Evolutionary conservation across 2,797 vertebrate genomes (phyloP), one percentile per base, ranked within the genome.

Genomic region (Nyctalus aviator): DNA sequence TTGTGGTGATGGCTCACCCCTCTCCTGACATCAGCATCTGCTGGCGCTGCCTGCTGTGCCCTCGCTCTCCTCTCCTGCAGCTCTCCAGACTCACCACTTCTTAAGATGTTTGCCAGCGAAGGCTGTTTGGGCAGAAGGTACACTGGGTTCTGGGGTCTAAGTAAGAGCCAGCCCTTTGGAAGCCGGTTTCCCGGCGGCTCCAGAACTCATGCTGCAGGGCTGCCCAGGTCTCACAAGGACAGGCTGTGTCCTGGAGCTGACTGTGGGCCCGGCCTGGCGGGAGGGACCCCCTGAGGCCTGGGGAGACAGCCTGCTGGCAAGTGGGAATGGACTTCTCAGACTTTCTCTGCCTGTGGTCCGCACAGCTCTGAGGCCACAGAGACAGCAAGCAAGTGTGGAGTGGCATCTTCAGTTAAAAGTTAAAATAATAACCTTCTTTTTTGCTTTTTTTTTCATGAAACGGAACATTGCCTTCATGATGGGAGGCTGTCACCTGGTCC

Each of bases 181-280:
- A 35, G 84, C 89, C 35, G 30, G 17, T 32, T 81, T 87, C 77
- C 41, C 23, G 18, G 64, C 1, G 37, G 14, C 66, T 57, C 53
- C 27, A 37, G 32, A 59, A 86, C 64, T 77, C 27, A 27, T 37
- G 91, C 79, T 75, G 35, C 37, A 3, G 6, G 4, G 2, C 17
- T 44, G 25, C 64, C 79, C 50, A 3, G 11, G 21, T 73, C 59
- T 64, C 37, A 35, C 17, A 81, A 84, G 90, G 48, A 71, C 81
- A 62, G 73, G 18, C 81, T 93, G 59, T 95, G 53, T 92, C 66
- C 25, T 30, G 50, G 44, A 15, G 2, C 88, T 95, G 89, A 76
- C 72, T n/a, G 17, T 9, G 5, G 64, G 44, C 10, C 30, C 59
- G 41, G 10, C 44, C 41, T 84, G 41, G 13, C 46, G 8, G 57